Base-by-base conservation (phyloP, 2,888 invertebrate species). In the Tricholauxania praeusta region DNA sequence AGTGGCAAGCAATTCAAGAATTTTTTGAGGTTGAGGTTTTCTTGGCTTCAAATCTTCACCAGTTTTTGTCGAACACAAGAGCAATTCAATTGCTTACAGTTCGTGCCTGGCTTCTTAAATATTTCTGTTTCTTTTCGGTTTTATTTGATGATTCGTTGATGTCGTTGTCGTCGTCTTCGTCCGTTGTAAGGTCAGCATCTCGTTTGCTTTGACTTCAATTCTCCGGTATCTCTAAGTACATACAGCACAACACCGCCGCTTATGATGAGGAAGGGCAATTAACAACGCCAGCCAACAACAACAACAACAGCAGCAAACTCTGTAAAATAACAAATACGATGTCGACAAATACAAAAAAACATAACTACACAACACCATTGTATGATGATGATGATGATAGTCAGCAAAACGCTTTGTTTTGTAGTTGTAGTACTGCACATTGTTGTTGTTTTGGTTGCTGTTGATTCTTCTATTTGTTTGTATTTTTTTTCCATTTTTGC, bases 181-280 rank as follows among this genome's bases (percentile, higher is more conserved):
- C 10, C 57, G 22, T 72, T 48, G 64, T 71, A 71, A 75, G 73
- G 75, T 71, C 75, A 71, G 49, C 51, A 68, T 72, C 70, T 71
- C 47, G 75, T 73, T 75, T 73, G 48, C 75, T 75, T 75, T 75
- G 73, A 75, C 75, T 69, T 53, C 49, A 69, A 75, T 71, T 68
- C 64, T 57, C 10, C 14, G 22, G 52, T 51, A 63, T 28, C 22
- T 49, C 5, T 32, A 48, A 32, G 49, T 39, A 51, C 48, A n/a
- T 28, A 28, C 28, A 28, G 28, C 12, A 22, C 22, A 59, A 28
- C 48, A n/a, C 15, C 15, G 28, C 15, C 8, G 19, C 59, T 60
- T 22, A 17, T 59, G 3, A 17, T 66, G 39, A 60, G 51, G 73
- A 69, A 70, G 65, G 59, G 57, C 69, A 70, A 69, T 47, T 60